phyloP scores from a whole-genome alignment of 2,113 vertebrate genomes.

The Tiliqua scincoides region DNA sequence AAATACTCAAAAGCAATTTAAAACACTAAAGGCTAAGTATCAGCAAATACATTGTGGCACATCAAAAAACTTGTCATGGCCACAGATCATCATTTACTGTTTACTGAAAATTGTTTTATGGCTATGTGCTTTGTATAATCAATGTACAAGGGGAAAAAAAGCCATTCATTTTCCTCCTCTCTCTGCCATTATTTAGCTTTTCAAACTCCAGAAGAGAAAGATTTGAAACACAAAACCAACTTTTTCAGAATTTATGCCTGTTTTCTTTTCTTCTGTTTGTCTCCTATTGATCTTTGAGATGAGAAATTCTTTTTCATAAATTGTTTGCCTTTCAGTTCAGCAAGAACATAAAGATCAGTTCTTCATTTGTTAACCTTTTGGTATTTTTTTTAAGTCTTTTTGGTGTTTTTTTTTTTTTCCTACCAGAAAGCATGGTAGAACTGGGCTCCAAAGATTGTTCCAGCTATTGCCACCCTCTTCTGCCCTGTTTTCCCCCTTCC shows the following conservation, averaged over 20 bases:
- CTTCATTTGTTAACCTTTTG: neutral
- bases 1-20: neutral
- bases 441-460: no score
- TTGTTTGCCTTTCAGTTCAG: neutral
- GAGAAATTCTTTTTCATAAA: neutral
- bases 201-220: no score
- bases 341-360: neutral
- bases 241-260: no score
- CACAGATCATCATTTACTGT: no score
- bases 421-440: no score
- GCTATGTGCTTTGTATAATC: neutral
- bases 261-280: no score
- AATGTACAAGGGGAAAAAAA: neutral
- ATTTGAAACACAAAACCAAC: no score
- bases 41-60: neutral
- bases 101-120: neutral
- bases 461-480: no score
- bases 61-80: neutral
- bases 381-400: no score
- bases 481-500: no score
- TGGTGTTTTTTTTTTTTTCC: no score
- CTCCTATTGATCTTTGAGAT: neutral
- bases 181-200: neutral
- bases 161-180: neutral
- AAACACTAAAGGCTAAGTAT: neutral